These are phyloP conservation scores for Lasioglossum albipes DNA, from an alignment of 1,140 invertebrate genomes.

Conservation along the genomic window DNA sequence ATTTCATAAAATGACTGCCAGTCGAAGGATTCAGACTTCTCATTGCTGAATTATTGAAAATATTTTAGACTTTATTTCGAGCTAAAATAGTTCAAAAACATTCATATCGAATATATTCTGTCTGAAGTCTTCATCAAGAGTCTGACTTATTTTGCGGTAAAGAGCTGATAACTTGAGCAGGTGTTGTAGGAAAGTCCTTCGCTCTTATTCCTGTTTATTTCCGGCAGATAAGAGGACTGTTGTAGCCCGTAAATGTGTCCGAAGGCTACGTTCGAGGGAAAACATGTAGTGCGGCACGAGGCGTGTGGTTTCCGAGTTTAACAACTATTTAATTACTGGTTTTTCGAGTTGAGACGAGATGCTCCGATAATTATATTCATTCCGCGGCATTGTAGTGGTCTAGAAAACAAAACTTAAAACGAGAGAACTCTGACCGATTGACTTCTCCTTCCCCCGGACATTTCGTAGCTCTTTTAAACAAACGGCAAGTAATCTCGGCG, in stretches of 20 bases:
- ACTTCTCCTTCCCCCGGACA: not conserved
- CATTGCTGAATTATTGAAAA: too few species aligned
- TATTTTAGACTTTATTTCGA: too few species aligned
- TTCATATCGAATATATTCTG: too few species aligned
- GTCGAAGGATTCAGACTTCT: too few species aligned
- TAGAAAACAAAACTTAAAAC: not conserved
- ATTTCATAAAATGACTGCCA: too few species aligned
- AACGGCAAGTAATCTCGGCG: slow-evolving; percentile 17
- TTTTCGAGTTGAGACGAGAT: not conserved
- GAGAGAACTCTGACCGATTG: too few species aligned
- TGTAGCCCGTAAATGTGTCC: not conserved
- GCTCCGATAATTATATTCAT: slow-evolving; percentile 12
- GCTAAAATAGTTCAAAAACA: too few species aligned
- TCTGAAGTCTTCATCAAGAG: too few species aligned
- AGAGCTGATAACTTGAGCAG: not conserved
- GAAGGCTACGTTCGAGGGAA: not conserved
- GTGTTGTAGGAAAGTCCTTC: too few species aligned
- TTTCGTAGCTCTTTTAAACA: not conserved
- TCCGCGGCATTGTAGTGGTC: not conserved
- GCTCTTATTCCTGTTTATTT: not conserved
- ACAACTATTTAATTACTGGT: not conserved
- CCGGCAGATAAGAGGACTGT: not conserved
- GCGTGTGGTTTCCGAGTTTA: too few species aligned
- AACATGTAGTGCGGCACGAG: not conserved
- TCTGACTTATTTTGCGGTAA: too few species aligned